Evolutionary conservation across 2,113 vertebrate species (phyloP).

Genomic region (Thamnophis sirtalis): DNA sequence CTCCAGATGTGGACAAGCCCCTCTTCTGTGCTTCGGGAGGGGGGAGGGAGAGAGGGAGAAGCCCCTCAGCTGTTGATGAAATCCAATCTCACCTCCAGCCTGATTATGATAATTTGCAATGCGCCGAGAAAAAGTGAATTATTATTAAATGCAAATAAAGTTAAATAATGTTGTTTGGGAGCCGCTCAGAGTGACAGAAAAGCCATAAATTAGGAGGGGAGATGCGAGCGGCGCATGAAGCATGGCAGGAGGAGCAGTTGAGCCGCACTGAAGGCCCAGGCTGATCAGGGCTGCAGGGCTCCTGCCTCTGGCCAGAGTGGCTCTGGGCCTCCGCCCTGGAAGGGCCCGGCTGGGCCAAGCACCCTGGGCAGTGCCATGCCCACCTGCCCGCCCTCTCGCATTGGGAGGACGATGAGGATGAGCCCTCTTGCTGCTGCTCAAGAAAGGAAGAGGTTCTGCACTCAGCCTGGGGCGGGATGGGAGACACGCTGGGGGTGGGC

Average conservation of each 20-base stretch:
- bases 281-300: background rate
- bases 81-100: conserved; percentile 17
- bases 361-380: background rate
- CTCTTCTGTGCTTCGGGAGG: rapidly evolving
- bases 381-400: too few relatives aligned
- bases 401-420: background rate
- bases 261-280: background rate
- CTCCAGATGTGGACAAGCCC: conserved; percentile 24
- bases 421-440: background rate
- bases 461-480: background rate
- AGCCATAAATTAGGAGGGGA: background rate
- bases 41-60: background rate
- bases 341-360: background rate
- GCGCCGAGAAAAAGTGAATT: conserved; percentile 27
- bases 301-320: background rate
- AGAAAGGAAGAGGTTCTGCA: background rate
- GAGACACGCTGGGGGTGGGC: too few relatives aligned
- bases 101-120: conserved; percentile 19
- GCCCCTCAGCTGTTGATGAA: background rate
- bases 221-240: background rate
- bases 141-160: conserved; percentile 45
- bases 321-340: background rate
- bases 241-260: rapidly evolving
- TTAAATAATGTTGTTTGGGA: conserved; percentile 29
- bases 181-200: background rate